Base-by-base conservation (phyloP, 2,113 vertebrate species). In the Heterochromis multidens region DNA sequence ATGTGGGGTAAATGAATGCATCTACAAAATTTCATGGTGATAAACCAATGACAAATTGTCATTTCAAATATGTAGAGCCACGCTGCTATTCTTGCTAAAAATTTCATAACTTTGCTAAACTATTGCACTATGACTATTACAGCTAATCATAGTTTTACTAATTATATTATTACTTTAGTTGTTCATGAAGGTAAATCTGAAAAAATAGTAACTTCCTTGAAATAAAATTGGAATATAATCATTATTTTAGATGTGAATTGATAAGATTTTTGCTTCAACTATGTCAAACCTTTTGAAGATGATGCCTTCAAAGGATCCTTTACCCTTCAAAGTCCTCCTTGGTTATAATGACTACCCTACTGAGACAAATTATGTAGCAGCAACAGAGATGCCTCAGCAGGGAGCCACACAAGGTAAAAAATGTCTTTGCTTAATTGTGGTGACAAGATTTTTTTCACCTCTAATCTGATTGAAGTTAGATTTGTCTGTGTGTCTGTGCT, bases 321-420 rank as follows among this genome's bases (percentile, higher is more conserved):
- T 97, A 79, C 91, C 96, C 21, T 94, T 98, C 84, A 95, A 92
- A 72, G 85, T 99, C 49, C 94, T 96, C 56, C 93, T 98, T 82
- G 97, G 97, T 11, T 96, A 97, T 0, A 93, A 93, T 62, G 94
- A 94, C 79, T 95, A 82, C 25, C 97, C 98, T 27, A 97, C 97
- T 12, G 91, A 96, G 84, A 96, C 96, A 17, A 94, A 91, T 78
- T 89, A 97, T 2, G 90, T 96, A 1, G 93, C 95, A 7, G 96
- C 92, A 93, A 95, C 93, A 10, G 90, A 95, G 56, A 96, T 98
- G 79, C 96, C 97, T 83, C 94, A 89, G 6, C 40, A 81, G 14
- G 94, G 94, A 67, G 17, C 54, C 31, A 82, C 94, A 74, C 77
- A 65, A 96, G 97, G 97, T 97, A 91, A 96, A 80, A 21, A 1